Percentiles rank a stretch among this genome's conserved stretches.
Evolutionary conservation across 2,797 vertebrate genomes (phyloP).

Genomic region (Acanthurus leucopareius): DNA sequence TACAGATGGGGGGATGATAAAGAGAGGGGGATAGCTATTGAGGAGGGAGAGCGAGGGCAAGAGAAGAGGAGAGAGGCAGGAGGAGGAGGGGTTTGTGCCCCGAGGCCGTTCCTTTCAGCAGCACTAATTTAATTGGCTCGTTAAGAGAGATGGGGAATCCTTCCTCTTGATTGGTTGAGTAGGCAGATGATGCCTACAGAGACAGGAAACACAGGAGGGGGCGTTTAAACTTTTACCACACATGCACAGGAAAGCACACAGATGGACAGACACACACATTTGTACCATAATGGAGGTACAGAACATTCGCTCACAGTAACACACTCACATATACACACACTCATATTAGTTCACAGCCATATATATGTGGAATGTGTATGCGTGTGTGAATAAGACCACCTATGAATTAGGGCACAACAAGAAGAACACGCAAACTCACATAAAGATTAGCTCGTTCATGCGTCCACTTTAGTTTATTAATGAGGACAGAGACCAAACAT

Average conservation of each 20-base stretch:
- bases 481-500: conserved; percentile 58
- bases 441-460: conserved; percentile 51
- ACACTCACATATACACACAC: background rate
- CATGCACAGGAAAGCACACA: background rate
- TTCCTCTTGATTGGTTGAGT: conserved; percentile 78
- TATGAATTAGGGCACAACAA: conserved; percentile 1
- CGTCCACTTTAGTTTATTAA: conserved; percentile 72
- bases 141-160: conserved; percentile 69
- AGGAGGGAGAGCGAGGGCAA: conserved; percentile 20
- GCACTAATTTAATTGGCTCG: conserved; percentile 78
- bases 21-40: conserved; percentile 15
- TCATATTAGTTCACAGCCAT: conserved; percentile 2
- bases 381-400: conserved; percentile 1
- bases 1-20: background rate
- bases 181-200: conserved; percentile 64
- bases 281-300: background rate
- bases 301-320: background rate
- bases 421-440: background rate
- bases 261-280: background rate
- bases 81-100: conserved; percentile 30
- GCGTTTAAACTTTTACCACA: conserved; percentile 49
- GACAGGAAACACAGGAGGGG: conserved; percentile 54
- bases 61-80: background rate
- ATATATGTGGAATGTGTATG: background rate
- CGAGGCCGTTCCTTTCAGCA: conserved; percentile 65